Evolutionary conservation across 1,140 invertebrate species (phyloP).

Genomic region (Drosophila pruinosa): DNA sequence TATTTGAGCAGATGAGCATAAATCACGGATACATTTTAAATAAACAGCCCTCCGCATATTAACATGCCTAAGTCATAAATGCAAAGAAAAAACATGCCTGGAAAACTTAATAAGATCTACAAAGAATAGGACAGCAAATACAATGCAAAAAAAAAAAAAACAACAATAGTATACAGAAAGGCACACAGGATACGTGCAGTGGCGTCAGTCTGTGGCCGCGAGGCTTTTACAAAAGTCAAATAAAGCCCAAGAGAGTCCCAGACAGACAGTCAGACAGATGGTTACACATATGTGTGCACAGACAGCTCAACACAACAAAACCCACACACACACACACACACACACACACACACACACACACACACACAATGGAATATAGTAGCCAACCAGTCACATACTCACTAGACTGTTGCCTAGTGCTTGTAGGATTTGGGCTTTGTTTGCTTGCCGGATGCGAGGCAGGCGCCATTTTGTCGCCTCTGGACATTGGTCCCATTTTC

Average conservation of each 20-base stretch:
- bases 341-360: background rate
- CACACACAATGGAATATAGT: background rate
- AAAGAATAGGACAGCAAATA: conserved; percentile 1
- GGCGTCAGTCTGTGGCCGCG: conserved; percentile 44
- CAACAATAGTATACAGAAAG: conserved; percentile 11
- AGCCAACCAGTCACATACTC: background rate
- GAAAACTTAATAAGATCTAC: conserved; percentile 39
- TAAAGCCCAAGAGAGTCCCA: conserved; percentile 32
- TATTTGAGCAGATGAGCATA: conserved; percentile 35
- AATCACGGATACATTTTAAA: conserved; percentile 54
- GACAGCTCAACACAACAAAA: background rate
- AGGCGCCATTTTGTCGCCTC: conserved; percentile 38
- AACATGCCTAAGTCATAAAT: conserved; percentile 66
- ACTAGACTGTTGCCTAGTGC: conserved; percentile 3
- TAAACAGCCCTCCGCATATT: conserved; percentile 56
- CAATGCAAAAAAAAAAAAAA: conserved; percentile 24
- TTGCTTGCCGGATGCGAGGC: conserved; percentile 21
- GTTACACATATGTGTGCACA: conserved; percentile 3
- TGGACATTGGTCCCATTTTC: conserved; percentile 23
- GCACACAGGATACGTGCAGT: conserved; percentile 34
- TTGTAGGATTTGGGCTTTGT: conserved; percentile 23
- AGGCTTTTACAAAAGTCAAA: conserved; percentile 30
- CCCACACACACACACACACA: background rate
- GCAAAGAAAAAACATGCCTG: conserved; percentile 40
- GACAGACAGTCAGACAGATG: conserved; percentile 36